Base-by-base conservation (phyloP, 2,888 invertebrate genomes). In the Achlya flavicornis region DNA sequence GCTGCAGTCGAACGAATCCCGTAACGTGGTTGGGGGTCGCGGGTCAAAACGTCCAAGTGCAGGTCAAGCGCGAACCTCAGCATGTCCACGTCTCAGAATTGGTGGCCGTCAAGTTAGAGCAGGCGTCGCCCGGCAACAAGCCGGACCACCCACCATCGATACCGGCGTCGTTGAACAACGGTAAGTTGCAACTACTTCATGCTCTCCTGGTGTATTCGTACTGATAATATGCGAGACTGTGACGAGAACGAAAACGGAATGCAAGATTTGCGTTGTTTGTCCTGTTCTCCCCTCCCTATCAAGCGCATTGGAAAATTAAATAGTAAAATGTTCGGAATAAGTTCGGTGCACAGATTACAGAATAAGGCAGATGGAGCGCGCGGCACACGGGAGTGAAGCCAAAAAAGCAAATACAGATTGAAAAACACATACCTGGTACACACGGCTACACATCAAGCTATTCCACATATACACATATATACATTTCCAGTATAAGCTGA, bases 1-100 rank as follows among this genome's bases (percentile, higher is more conserved):
- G 96, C 1, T 96, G 96, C 84, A 96, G 96, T 82, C 92, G 96
- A 60, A 96, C 96, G 11, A 95, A 96, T 84, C 96, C 96, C 4
- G 94, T 96, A 66, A 95, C 96, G 65, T 96, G 96, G 96, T 85
- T 88, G 19, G 93, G 92, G 16, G 86, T 92, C 66, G 85, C 89
- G 7, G 92, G 92, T 61, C 88, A 91, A 79, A 91, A 91, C 77
- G 91, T 94, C 35, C 94, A 91, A 67, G 94, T 95, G 62, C 94
- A 95, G 76, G 95, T 96, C 65, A 96, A 96, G 83, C 94, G 96
- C 66, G 96, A 96, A 83, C 96, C 96, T 0, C 92, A 90, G 63
- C 91, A 91, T 72, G 74, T 92, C 72, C 94, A 91, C 94, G 94
- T 94, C 92, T 96, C 85, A 79, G 96, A 85, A 70, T 93, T 95